phyloP scores from a whole-genome alignment of 2,888 invertebrate species.

The Drosophila kambysellisi region DNA sequence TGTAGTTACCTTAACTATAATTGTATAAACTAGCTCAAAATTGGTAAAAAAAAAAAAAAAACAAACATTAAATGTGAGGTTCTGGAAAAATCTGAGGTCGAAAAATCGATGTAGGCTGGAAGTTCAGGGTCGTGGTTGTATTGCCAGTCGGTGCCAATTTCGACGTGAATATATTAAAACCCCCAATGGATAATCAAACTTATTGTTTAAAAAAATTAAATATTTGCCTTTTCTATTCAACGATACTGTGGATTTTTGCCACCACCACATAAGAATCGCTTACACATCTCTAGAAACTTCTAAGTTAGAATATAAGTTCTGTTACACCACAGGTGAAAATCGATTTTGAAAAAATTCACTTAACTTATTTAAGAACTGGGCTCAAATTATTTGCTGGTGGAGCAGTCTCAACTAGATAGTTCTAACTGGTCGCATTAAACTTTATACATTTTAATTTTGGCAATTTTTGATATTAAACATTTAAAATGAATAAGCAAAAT shows the following conservation, averaged over 20 bases:
- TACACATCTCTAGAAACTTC: background rate
- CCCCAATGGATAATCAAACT: slow-evolving; percentile 3
- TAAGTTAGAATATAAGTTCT: background rate
- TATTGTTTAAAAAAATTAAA: slow-evolving; percentile 18
- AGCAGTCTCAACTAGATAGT: too few species aligned
- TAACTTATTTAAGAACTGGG: too few species aligned
- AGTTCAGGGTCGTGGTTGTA: slow-evolving; percentile 31
- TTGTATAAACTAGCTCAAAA: background rate
- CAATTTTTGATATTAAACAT: background rate
- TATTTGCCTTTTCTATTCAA: slow-evolving; percentile 39
- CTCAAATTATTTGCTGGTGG: too few species aligned
- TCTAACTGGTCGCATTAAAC: background rate
- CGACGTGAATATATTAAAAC: background rate
- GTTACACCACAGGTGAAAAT: background rate
- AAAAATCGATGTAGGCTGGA: slow-evolving; percentile 18
- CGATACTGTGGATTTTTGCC: slow-evolving; percentile 17
- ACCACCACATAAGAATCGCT: slow-evolving; percentile 12
- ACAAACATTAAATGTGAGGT: slow-evolving; percentile 17
- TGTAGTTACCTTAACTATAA: background rate
- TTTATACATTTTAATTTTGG: background rate
- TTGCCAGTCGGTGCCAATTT: slow-evolving; percentile 8
- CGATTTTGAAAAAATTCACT: too few species aligned
- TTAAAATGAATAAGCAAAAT: background rate
- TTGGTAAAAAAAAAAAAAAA: too few species aligned
- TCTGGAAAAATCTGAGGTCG: background rate